A percentile compares a stretch with the other conserved stretches of the same genome.
Evolutionary conservation across 1,140 invertebrate species (phyloP).

Genomic region (Danaus melanippus): DNA sequence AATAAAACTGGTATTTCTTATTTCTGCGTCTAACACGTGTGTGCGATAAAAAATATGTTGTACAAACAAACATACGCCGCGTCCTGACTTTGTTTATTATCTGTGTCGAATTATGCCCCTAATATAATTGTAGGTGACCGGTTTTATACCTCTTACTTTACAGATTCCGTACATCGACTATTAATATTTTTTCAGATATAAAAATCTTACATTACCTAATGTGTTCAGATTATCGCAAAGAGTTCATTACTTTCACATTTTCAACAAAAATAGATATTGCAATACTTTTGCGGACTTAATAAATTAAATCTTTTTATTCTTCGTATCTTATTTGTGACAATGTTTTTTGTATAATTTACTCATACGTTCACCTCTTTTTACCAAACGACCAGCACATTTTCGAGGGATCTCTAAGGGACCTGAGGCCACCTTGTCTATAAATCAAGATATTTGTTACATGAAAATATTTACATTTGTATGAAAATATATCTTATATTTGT

Average conservation of each 20-base stretch:
- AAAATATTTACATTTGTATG: slow-evolving; percentile 28
- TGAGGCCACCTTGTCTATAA: slow-evolving; percentile 32
- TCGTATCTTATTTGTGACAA: no score
- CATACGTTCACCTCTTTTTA: no score
- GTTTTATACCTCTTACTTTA: no score
- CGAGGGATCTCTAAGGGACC: slow-evolving; percentile 26
- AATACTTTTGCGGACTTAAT: no score
- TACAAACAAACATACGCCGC: slow-evolving; percentile 34
- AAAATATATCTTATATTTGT: slow-evolving; percentile 22
- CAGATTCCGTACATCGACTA: slow-evolving; percentile 18
- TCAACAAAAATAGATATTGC: no score
- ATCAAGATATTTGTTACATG: slow-evolving; percentile 28
- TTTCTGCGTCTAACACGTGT: slow-evolving; percentile 25
- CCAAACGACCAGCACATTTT: no score
- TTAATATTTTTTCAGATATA: no score
- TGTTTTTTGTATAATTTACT: no score
- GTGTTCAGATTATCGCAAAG: no score
- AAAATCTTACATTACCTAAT: no score
- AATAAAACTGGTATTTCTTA: slow-evolving; percentile 3
- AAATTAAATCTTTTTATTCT: no score
- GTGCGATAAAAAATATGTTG: slow-evolving; percentile 40
- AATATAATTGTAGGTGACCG: slow-evolving; percentile 32
- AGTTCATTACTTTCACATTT: no score
- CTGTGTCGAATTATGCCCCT: slow-evolving; percentile 33
- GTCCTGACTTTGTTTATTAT: slow-evolving; percentile 37